Base-by-base conservation (phyloP, 2,888 invertebrate genomes). In the Ichneumoninae sp. region DNA sequence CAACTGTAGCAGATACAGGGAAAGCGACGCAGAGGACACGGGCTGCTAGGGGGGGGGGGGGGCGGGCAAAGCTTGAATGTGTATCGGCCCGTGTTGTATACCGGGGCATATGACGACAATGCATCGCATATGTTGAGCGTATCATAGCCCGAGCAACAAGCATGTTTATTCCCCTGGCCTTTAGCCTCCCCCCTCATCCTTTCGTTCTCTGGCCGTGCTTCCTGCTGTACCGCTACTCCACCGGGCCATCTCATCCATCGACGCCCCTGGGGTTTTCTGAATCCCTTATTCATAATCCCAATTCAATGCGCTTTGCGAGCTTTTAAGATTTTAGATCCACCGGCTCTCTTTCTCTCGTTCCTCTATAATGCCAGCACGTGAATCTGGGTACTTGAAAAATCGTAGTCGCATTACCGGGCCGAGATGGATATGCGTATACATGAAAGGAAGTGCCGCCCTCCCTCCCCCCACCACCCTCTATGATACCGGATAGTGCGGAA, bases 251-350 rank as follows among this genome's bases (percentile, higher is more conserved):
- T 88, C 89, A 88, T 88, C 89, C 89, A 89, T 89, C 89, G 89
- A 88, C 89, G 88, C 89, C 90, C 90, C 88, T 87, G 88, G 90
- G 90, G 89, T 89, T 89, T 85, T 83, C 87, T 86, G 86, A 88
- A 90, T 91, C 91, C 90, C 90, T 91, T 91, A 91, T 91, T 91
- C 91, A 91, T 91, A 91, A 91, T 91, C 91, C 90, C 90, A 89
- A 89, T 91, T 91, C 91, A 91, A 91, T 91, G 91, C 90, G 90
- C 91, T 91, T 91, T 91, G 89, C 90, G 88, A 89, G 91, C 91
- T 91, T 91, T 91, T 91, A 91, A 91, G 91, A 90, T 90, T 88
- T 88, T 80, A 85, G 87, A 88, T 87, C 80, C 81, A 22, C 50
- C 33, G 26, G 33, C 71, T 71, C 30, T 71, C 50, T 30, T 47